Percentiles rank a stretch among this genome's conserved stretches.
These are phyloP conservation scores for Zelleria hepariella DNA, from an alignment of 2,888 invertebrate species.

Conservation along the genomic window DNA sequence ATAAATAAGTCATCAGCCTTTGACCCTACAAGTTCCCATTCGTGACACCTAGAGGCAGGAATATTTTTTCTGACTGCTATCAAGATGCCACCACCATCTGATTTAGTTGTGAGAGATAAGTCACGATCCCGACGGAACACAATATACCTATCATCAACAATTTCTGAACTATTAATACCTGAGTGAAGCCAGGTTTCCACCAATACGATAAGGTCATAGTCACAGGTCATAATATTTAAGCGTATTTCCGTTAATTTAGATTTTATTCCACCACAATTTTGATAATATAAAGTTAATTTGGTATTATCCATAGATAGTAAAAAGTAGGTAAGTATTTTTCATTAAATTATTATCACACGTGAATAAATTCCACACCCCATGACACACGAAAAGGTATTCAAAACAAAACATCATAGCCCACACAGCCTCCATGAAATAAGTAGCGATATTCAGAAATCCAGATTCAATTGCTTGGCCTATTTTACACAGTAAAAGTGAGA, in stretches of 20 bases:
- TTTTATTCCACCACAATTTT: constrained; percentile 8
- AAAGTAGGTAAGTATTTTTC: too few species aligned
- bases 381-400: too few species aligned
- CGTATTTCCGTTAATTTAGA: constrained; percentile 9
- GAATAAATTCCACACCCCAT: too few species aligned
- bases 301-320: not conserved
- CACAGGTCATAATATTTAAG: constrained; percentile 5
- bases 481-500: not conserved
- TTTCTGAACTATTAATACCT: not conserved
- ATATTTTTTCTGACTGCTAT: not conserved
- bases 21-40: not conserved
- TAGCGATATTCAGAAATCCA: not conserved
- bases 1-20: not conserved
- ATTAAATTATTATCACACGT: too few species aligned
- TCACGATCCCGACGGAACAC: not conserved
- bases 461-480: not conserved
- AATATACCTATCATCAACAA: not conserved
- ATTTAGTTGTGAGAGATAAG: not conserved
- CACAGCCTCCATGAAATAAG: not conserved
- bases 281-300: constrained; percentile 8
- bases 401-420: not conserved
- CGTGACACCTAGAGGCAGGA: not conserved
- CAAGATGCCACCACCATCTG: not conserved
- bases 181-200: constrained; percentile 12
- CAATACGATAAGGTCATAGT: constrained; percentile 10